phyloP scores from a whole-genome alignment of 2,888 invertebrate genomes.

The Deilephila elpenor region DNA sequence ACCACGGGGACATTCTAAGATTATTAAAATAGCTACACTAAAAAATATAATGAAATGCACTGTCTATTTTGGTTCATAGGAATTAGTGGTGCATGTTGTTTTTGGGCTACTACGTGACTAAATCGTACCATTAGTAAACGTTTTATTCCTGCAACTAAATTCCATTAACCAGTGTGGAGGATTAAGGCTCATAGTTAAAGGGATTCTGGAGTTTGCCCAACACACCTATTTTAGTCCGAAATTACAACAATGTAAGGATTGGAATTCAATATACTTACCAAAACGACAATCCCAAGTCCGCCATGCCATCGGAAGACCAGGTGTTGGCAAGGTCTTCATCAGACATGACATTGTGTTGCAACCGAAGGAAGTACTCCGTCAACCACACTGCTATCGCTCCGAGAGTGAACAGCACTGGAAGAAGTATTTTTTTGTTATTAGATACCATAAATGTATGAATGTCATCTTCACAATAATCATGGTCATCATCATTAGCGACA shows the following conservation, averaged over 20 bases:
- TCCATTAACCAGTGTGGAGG: too few species aligned
- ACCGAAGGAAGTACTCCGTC: conserved; percentile 91
- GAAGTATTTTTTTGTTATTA: not conserved
- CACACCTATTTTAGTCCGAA: not conserved
- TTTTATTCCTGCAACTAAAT: too few species aligned
- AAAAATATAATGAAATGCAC: too few species aligned
- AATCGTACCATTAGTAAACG: too few species aligned
- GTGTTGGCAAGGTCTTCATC: conserved; percentile 90
- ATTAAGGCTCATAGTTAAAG: too few species aligned
- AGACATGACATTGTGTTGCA: conserved; percentile 93
- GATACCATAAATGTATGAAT: not conserved
- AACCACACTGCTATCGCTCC: conserved; percentile 92
- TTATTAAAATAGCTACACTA: too few species aligned
- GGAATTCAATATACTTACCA: conserved; percentile 82
- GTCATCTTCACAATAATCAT: not conserved
- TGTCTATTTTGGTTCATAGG: too few species aligned
- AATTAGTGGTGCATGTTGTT: too few species aligned
- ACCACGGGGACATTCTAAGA: too few species aligned
- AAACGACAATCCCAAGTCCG: conserved; percentile 94
- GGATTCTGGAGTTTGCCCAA: too few species aligned
- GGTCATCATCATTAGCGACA: too few species aligned
- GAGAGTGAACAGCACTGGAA: conserved; percentile 89
- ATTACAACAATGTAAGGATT: not conserved
- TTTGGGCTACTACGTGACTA: too few species aligned
- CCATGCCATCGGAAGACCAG: conserved; percentile 93